Evolutionary conservation across 1,140 invertebrate species (phyloP).

Genomic region (Drosophila ficusphila): DNA sequence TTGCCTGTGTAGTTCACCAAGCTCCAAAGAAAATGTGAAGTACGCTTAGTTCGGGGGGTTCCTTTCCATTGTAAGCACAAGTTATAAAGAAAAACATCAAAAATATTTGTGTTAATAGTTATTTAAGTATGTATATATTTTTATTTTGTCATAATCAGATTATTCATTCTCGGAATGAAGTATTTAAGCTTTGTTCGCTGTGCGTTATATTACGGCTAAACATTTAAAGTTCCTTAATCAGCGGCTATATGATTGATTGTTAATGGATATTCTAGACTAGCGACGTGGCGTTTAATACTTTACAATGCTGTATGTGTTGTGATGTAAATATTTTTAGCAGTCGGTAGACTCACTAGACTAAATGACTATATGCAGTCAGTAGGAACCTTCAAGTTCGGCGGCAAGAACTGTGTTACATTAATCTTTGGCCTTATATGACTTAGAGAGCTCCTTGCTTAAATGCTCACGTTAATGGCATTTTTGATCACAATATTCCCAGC

Average conservation of each 20-base stretch:
- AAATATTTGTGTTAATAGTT: background rate
- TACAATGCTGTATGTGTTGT: conserved; percentile 7
- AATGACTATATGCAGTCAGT: conserved; percentile 16
- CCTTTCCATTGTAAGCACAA: background rate
- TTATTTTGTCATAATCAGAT: conserved; percentile 11
- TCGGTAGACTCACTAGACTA: conserved; percentile 31
- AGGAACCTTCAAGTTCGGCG: conserved; percentile 33
- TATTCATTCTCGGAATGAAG: conserved; percentile 42
- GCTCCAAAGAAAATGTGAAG: conserved; percentile 10
- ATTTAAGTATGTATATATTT: conserved; percentile 3
- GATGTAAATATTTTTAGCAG: conserved; percentile 19
- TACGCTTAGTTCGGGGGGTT: conserved; percentile 6
- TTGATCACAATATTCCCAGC: conserved; percentile 76
- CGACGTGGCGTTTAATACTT: conserved; percentile 39
- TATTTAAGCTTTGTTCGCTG: conserved; percentile 26
- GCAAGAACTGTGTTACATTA: conserved; percentile 37
- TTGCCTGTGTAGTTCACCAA: conserved; percentile 8
- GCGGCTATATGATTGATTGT: background rate
- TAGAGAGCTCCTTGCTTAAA: conserved; percentile 39
- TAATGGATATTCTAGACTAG: conserved; percentile 19
- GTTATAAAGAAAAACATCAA: background rate
- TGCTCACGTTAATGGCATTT: conserved; percentile 79
- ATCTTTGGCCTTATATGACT: conserved; percentile 43
- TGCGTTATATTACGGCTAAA: conserved; percentile 11
- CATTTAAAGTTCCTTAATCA: conserved; percentile 8